Evolutionary conservation across 2,888 invertebrate species (phyloP).

Genomic region (Eristalis arbustorum): DNA sequence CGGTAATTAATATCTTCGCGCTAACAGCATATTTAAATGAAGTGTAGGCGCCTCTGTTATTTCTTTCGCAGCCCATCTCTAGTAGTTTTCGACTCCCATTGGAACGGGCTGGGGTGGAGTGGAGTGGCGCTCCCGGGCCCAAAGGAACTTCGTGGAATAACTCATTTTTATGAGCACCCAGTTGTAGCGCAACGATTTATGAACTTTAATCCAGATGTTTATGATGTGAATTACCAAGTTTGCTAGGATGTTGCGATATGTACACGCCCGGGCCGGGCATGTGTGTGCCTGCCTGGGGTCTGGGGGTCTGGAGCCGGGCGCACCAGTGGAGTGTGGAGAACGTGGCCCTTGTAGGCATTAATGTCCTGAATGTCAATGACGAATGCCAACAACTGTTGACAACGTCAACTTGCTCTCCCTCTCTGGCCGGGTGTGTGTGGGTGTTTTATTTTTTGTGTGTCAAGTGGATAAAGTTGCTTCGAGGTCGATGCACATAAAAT

Average conservation of each 20-base stretch:
- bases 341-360: constrained; percentile 13
- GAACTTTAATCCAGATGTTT: constrained; percentile 61
- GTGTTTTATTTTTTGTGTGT: neutral
- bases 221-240: constrained; percentile 42
- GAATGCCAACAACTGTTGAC: neutral
- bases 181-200: constrained; percentile 44
- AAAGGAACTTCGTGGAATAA: constrained; percentile 33
- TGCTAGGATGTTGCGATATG: constrained; percentile 1
- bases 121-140: neutral
- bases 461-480: neutral
- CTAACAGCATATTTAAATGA: constrained; percentile 55
- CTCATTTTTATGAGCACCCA: constrained; percentile 46
- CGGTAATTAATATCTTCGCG: constrained; percentile 48
- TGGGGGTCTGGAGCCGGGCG: neutral
- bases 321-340: neutral
- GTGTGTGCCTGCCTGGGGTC: neutral
- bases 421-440: neutral
- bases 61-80: neutral
- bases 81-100: neutral
- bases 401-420: neutral
- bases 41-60: constrained; percentile 14
- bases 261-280: neutral
- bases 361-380: constrained; percentile 14
- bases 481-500: constrained; percentile 12
- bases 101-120: no score